Evolutionary conservation across 2,113 vertebrate species (phyloP).

Genomic region (Cairina moschata): DNA sequence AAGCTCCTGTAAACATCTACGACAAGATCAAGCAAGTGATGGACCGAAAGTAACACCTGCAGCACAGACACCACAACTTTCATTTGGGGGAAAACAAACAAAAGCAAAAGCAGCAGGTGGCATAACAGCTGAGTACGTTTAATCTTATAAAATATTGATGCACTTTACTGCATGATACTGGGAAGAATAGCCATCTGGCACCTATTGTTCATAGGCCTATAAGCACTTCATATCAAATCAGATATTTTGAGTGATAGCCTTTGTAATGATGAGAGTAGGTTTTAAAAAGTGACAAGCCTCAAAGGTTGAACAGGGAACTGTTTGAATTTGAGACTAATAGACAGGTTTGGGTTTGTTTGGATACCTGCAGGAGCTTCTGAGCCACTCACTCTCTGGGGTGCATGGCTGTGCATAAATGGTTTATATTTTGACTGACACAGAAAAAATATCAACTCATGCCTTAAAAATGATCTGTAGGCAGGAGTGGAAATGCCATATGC

Average conservation of each 20-base stretch:
- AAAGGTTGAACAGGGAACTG: not conserved
- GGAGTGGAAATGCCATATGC: not conserved
- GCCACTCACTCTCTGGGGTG: not conserved
- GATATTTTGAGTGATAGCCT: not conserved
- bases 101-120: conserved; percentile 7
- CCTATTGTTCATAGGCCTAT: not conserved
- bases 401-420: not conserved
- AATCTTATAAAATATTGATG: not conserved
- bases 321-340: not conserved
- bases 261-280: not conserved
- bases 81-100: not conserved
- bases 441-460: not conserved
- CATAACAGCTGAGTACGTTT: not conserved
- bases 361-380: not conserved
- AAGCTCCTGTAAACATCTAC: not conserved
- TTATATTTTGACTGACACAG: not conserved
- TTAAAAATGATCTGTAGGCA: not conserved
- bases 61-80: not conserved
- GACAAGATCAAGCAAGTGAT: not conserved
- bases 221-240: not conserved
- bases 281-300: not conserved
- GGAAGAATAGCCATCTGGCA: not conserved
- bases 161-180: not conserved
- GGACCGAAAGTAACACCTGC: not conserved
- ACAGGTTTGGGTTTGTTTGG: not conserved